Base-by-base conservation (phyloP, 2,888 invertebrate genomes). In the Hirtodrosophila alboralis region DNA sequence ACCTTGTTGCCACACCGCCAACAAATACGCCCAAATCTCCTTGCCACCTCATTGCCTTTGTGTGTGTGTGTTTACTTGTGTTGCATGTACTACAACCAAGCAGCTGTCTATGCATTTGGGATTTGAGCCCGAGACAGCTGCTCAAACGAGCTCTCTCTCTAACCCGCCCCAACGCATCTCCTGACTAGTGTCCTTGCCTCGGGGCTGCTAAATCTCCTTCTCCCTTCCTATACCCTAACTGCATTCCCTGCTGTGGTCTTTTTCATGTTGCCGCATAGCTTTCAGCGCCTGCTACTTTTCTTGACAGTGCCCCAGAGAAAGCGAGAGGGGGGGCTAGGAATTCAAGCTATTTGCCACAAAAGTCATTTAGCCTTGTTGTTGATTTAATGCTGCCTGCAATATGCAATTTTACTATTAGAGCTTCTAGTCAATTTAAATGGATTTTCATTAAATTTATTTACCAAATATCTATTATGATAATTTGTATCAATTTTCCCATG, bases 61-160 rank as follows among this genome's bases (percentile, higher is more conserved):
- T 48, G 34, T 52, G 51, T n/a, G n/a, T n/a, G n/a, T n/a, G n/a
- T n/a, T n/a, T n/a, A n/a, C 9, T 44, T 45, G 26, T 37, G 44
- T 40, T 37, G 51, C 51, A 44, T n/a, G n/a, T n/a, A n/a, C n/a
- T n/a, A n/a, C n/a, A n/a, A n/a, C n/a, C n/a, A n/a, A n/a, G 61
- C 77, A 62, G 78, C 85, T 78, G 85, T 77, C 83, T 68, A 74
- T 81, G 85, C 78, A 74, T 74, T 78, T 70, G 85, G 78, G 85
- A 81, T 77, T 84, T 74, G 61, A 70, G 85, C 59, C 51, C 52
- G 57, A 81, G 70, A 77, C 81, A 66, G 70, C 61, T 63, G 74
- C 73, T 73, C 62, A 74, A 51, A 40, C n/a, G 45, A 23, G 59
- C 40, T 48, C 54, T n/a, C n/a, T n/a, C n/a, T n/a, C n/a, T n/a